Percentiles rank a stretch among this genome's conserved stretches.
phyloP scores from a whole-genome alignment of 2,113 vertebrate species.

The Aleadryas rufinucha region DNA sequence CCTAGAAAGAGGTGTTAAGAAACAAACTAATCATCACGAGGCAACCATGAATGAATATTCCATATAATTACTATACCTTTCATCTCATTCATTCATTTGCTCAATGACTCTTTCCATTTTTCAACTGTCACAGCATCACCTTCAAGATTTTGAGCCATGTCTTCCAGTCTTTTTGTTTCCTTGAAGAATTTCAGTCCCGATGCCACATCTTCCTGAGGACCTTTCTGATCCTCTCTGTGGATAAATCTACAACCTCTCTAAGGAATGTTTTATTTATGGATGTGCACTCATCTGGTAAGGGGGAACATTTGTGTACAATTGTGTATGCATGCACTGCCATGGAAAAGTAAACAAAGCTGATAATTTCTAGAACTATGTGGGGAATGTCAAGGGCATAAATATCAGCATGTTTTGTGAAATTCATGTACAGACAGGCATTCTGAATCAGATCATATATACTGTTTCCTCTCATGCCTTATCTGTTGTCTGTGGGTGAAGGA shows the following conservation, averaged over 20 bases:
- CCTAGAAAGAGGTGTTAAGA: neutral
- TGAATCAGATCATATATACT: neutral
- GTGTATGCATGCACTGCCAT: neutral
- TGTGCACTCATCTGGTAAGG: neutral
- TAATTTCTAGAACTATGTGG: constrained; percentile 7
- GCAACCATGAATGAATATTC: neutral
- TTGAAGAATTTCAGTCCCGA: neutral
- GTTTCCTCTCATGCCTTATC: neutral
- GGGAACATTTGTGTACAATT: neutral
- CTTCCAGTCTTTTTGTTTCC: neutral
- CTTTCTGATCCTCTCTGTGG: neutral
- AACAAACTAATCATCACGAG: neutral
- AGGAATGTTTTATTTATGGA: constrained; percentile 1
- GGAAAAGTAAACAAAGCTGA: constrained; percentile 27
- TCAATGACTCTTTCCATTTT: neutral
- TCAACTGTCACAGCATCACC: neutral
- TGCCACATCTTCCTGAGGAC: neutral
- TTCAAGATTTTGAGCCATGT: neutral
- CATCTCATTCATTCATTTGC: neutral
- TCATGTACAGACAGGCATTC: neutral
- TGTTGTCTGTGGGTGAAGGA: neutral
- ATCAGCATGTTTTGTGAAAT: neutral
- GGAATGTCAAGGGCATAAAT: neutral
- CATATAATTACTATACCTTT: neutral
- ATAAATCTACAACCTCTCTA: neutral